phyloP scores from a whole-genome alignment of 2,113 vertebrate species.

The Chloroceryle aenea region DNA sequence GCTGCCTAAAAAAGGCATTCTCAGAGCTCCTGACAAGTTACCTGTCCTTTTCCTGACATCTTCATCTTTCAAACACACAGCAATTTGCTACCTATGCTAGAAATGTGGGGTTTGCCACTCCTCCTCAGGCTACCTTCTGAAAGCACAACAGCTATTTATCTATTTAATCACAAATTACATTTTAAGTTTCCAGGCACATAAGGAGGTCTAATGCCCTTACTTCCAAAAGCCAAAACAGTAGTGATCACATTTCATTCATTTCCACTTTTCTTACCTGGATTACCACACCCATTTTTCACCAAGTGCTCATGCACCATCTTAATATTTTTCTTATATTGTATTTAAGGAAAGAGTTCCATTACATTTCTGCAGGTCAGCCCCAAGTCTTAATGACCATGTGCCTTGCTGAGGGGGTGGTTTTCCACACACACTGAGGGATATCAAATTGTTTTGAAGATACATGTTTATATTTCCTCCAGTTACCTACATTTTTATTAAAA shows the following conservation, averaged over 20 bases:
- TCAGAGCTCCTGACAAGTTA: background rate
- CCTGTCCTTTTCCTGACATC: background rate
- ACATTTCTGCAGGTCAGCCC: background rate
- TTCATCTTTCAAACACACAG: background rate
- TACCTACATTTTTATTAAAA: background rate
- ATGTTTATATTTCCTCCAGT: background rate
- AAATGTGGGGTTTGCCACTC: background rate
- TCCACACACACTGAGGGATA: background rate
- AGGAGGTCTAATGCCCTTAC: background rate
- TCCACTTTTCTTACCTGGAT: background rate
- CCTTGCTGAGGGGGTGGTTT: background rate
- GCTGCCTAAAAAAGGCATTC: background rate
- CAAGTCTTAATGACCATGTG: background rate
- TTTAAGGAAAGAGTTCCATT: background rate
- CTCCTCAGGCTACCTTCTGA: background rate
- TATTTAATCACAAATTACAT: background rate
- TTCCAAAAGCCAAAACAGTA: background rate
- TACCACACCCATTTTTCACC: background rate
- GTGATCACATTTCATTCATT: background rate
- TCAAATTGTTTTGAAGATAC: background rate
- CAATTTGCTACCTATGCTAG: background rate
- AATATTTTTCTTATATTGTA: background rate
- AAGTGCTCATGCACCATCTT: background rate
- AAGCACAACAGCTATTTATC: background rate
- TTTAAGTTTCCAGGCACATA: background rate